These are phyloP conservation scores for Siderastrea siderea DNA, from an alignment of 92 coral and sea anemone species.

Conservation along the genomic window DNA sequence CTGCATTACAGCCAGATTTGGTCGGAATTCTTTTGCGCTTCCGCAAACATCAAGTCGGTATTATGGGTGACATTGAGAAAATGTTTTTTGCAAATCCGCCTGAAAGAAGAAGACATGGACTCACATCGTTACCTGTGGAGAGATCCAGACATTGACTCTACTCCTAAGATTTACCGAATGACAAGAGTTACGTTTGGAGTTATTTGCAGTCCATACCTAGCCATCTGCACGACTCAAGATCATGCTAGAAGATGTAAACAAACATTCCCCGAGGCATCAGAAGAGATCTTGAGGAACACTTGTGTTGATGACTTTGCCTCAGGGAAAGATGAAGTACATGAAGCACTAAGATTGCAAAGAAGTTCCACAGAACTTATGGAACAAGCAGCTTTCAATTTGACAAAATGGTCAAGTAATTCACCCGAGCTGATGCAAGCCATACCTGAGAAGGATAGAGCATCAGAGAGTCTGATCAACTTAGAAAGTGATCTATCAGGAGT, in stretches of 20 bases:
- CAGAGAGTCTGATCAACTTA: neutral
- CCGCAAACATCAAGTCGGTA: conserved; percentile 33
- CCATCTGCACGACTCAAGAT: neutral
- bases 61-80: conserved; percentile 55
- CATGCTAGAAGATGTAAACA: neutral
- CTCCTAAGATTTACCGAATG: conserved; percentile 25
- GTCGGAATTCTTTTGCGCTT: conserved; percentile 44
- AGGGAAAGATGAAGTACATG: too few relatives aligned
- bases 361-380: too few relatives aligned
- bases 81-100: conserved; percentile 58
- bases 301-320: too few relatives aligned
- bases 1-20: conserved; percentile 40
- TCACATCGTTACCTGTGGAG: conserved; percentile 63
- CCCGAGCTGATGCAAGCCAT: neutral
- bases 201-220: neutral
- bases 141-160: conserved; percentile 22
- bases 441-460: conserved; percentile 9
- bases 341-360: too few relatives aligned
- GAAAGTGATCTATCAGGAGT: conserved; percentile 5
- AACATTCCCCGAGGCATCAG: too few relatives aligned
- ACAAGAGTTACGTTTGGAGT: conserved; percentile 21
- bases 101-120: conserved; percentile 36
- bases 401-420: too few relatives aligned
- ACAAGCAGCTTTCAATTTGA: too few relatives aligned
- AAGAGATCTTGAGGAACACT: too few relatives aligned